Evolutionary conservation across 1,140 invertebrate species (phyloP).

Genomic region (Scaptomyza montana): DNA sequence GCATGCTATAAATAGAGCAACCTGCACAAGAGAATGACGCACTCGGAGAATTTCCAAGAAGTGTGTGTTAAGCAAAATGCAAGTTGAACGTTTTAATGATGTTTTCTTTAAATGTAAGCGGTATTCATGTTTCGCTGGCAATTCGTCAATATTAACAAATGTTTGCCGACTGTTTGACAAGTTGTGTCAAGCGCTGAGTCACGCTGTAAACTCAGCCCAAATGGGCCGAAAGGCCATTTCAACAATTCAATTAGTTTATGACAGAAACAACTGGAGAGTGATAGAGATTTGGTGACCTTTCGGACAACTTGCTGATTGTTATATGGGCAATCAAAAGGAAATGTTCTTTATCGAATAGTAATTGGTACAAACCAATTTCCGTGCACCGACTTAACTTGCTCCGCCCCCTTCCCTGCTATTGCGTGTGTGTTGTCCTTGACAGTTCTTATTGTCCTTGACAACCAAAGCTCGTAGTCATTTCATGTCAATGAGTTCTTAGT

Average conservation of each 20-base stretch:
- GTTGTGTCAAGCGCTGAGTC: constrained; percentile 43
- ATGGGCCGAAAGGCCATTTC: constrained; percentile 32
- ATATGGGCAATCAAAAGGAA: constrained; percentile 44
- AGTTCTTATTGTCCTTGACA: constrained; percentile 19
- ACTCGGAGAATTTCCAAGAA: constrained; percentile 34
- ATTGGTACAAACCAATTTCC: constrained; percentile 47
- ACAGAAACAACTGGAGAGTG: neutral
- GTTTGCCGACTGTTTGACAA: constrained; percentile 34
- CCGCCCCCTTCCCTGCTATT: neutral
- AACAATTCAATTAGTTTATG: constrained; percentile 45
- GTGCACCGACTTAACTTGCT: constrained; percentile 15
- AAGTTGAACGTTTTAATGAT: constrained; percentile 27
- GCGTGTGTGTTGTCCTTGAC: constrained; percentile 17
- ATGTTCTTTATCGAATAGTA: constrained; percentile 40
- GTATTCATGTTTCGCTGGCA: constrained; percentile 18
- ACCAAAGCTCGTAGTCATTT: constrained; percentile 13
- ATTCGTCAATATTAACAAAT: constrained; percentile 50
- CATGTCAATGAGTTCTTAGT: constrained; percentile 5
- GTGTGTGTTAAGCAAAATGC: constrained; percentile 47
- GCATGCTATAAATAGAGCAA: constrained; percentile 46
- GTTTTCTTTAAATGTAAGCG: constrained; percentile 40
- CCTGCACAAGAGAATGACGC: constrained; percentile 23
- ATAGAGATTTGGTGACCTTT: constrained; percentile 22
- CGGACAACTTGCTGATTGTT: constrained; percentile 5
- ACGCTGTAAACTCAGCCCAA: constrained; percentile 31